Base-by-base conservation (phyloP, 2,888 invertebrate species). In the Choreutis nemorana region DNA sequence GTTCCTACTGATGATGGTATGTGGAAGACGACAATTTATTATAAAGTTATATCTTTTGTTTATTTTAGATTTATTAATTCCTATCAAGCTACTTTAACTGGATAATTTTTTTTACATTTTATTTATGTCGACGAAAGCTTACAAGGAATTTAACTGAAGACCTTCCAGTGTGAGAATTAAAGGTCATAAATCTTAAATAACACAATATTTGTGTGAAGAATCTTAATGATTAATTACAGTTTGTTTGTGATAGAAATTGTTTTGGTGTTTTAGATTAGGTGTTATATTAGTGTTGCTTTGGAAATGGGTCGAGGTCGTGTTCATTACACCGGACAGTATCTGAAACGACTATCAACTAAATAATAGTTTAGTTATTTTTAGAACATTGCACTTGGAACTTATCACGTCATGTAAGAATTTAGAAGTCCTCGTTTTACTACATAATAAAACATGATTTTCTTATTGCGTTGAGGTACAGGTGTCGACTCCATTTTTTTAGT, bases 221-320 rank as follows among this genome's bases (percentile, higher is more conserved):
- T 6, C 18, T 6, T 18, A 6, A 18, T 18, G 8, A 18, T 6
- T 41, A 55, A 57, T 42, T 44, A 44, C 48, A 39, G 41, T 32
- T 34, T 42, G 55, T 39, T 55, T 61, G 49, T 52, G 62, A 65
- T 67, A 52, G 48, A n/a, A n/a, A n/a, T n/a, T n/a, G n/a, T n/a
- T n/a, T n/a, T n/a, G n/a, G n/a, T n/a, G n/a, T n/a, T n/a, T 45
- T 53, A 51, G 61, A 62, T 60, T 59, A 55, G 51, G 50, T 62
- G 59, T 55, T 54, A 41, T n/a, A n/a, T n/a, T n/a, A n/a, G n/a
- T n/a, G n/a, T n/a, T 50, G 42, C 39, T 40, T 45, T 37, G 41
- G 42, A 70, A 62, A 65, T 56, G 40, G 72, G 73, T 65, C 71
- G 70, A 75, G 73, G 72, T 48, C 59, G 53, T 34, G 39, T 55